Evolutionary conservation across 2,797 vertebrate species (phyloP).

Genomic region (Schizopygopsis malacanthus): DNA sequence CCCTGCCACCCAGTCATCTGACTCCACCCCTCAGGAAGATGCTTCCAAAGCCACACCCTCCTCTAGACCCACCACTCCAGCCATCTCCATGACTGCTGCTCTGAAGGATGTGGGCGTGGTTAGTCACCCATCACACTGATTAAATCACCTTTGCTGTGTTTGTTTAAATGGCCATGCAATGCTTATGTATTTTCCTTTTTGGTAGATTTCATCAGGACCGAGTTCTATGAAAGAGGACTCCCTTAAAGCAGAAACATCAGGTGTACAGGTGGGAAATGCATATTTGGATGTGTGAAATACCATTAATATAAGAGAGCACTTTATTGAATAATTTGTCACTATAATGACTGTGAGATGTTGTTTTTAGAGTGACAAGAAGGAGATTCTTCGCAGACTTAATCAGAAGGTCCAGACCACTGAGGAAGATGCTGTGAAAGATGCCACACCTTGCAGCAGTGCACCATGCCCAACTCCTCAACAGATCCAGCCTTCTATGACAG

Average conservation of each 20-base stretch:
- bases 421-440: slow-evolving; percentile 63
- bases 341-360: not conserved
- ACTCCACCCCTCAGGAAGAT: slow-evolving; percentile 69
- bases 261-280: slow-evolving; percentile 68
- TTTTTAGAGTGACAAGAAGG: slow-evolving; percentile 87
- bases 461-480: slow-evolving; percentile 50
- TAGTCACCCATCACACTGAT: slow-evolving; percentile 69
- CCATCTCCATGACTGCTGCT: slow-evolving; percentile 93
- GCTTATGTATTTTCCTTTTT: not conserved
- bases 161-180: not conserved
- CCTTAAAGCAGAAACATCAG: slow-evolving; percentile 71
- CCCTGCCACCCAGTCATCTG: slow-evolving; percentile 65
- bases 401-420: slow-evolving; percentile 82
- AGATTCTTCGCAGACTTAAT: slow-evolving; percentile 92
- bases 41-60: slow-evolving; percentile 72
- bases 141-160: not conserved
- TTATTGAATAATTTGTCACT: not conserved
- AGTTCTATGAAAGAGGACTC: slow-evolving; percentile 75
- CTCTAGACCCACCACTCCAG: slow-evolving; percentile 72
- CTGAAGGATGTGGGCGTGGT: slow-evolving; percentile 94
- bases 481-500: slow-evolving; percentile 54
- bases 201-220: slow-evolving; percentile 62
- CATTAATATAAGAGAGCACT: not conserved
- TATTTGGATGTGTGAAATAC: not conserved
- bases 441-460: slow-evolving; percentile 41